Percentiles rank a stretch among this genome's conserved stretches.
phyloP scores from a whole-genome alignment of 2,113 vertebrate species.

The Turdus rufiventris region DNA sequence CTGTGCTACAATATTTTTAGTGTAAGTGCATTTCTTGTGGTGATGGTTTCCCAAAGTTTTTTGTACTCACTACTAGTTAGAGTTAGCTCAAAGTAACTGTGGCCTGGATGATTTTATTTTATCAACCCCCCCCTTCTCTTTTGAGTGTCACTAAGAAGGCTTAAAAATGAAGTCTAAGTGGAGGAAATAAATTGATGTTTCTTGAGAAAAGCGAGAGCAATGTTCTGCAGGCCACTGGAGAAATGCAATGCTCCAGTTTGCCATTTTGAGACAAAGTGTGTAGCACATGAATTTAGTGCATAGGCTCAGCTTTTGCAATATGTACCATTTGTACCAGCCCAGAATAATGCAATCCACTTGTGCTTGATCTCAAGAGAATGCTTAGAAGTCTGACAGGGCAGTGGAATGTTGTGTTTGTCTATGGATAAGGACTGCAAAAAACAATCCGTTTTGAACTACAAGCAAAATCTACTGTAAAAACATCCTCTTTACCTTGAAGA shows the following conservation, averaged over 20 bases:
- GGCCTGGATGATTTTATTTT: not conserved
- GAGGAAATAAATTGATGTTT: not conserved
- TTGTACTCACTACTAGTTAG: conserved; percentile 18
- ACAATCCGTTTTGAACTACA: not conserved
- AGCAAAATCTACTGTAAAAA: not conserved
- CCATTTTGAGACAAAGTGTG: not conserved
- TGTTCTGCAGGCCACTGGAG: not conserved
- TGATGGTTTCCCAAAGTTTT: conserved; percentile 38
- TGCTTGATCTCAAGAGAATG: not conserved
- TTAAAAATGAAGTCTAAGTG: not conserved
- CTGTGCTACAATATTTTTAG: conserved; percentile 38
- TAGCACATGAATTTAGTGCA: not conserved
- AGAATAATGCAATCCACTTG: not conserved
- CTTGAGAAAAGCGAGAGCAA: not conserved
- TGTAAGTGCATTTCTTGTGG: conserved; percentile 31
- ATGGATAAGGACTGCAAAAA: not conserved
- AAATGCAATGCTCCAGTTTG: not conserved
- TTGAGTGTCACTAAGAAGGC: not conserved
- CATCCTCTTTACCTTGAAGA: not conserved
- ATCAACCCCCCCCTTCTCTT: fast-evolving
- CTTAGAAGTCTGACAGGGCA: not conserved
- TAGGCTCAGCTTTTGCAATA: not conserved
- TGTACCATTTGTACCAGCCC: fast-evolving
- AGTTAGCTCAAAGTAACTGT: not conserved
- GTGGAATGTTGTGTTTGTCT: not conserved